Conservation (phyloP, 2,888 invertebrate species). For the Brachyptera putata region DNA sequence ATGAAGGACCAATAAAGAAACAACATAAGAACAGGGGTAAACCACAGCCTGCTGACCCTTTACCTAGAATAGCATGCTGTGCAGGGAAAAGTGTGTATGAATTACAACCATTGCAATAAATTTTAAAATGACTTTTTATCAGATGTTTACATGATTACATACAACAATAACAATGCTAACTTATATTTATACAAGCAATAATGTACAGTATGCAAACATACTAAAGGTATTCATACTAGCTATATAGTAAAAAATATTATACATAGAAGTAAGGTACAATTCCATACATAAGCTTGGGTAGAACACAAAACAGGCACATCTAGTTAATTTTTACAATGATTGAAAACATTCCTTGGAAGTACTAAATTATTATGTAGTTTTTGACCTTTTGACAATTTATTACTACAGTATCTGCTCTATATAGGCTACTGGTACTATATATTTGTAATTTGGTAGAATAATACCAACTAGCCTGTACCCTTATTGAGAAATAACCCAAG, state of each 20-base stretch:
- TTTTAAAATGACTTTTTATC: slow-evolving; percentile 11
- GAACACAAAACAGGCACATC: background rate
- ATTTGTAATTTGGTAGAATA: too few species aligned
- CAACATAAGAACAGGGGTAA: slow-evolving; percentile 45
- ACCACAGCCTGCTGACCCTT: slow-evolving; percentile 38
- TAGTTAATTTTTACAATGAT: too few species aligned
- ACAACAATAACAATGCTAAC: slow-evolving; percentile 32
- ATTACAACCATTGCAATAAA: slow-evolving; percentile 42
- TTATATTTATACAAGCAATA: too few species aligned
- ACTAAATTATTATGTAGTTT: too few species aligned
- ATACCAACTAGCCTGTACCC: too few species aligned
- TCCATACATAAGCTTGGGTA: slow-evolving; percentile 14
- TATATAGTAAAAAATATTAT: slow-evolving; percentile 57
- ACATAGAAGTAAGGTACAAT: slow-evolving; percentile 33
- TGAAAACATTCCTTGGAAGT: too few species aligned
- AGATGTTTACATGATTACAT: slow-evolving; percentile 26
- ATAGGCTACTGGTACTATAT: too few species aligned
- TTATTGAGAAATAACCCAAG: too few species aligned
- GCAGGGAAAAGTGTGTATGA: slow-evolving; percentile 55
- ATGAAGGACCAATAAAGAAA: slow-evolving; percentile 47
- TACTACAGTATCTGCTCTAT: too few species aligned
- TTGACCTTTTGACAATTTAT: too few species aligned
- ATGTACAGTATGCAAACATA: background rate
- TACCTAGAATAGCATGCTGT: slow-evolving; percentile 55
- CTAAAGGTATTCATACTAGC: slow-evolving; percentile 47